A percentile compares a stretch with the other conserved stretches of the same genome.
These are phyloP conservation scores for Aphelenchoides besseyi DNA, from an alignment of 1,140 invertebrate genomes.

Conservation along the genomic window DNA sequence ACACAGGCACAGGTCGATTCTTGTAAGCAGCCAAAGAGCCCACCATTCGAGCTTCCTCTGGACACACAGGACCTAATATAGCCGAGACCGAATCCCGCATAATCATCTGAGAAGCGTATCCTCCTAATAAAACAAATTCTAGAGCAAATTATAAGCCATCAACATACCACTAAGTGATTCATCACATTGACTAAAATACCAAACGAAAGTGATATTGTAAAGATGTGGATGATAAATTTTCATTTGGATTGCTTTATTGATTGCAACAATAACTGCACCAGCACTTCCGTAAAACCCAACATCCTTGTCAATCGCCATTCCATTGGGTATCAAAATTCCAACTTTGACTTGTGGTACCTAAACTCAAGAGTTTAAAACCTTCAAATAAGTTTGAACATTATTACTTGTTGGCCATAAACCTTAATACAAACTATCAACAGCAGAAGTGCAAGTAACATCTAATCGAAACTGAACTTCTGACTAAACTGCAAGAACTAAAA, in stretches of 20 bases:
- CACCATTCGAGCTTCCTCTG: background rate
- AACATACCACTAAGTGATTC: background rate
- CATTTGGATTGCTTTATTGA: background rate
- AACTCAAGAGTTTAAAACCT: too few species aligned
- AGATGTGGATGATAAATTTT: background rate
- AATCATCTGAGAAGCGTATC: background rate
- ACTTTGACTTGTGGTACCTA: background rate
- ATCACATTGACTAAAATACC: background rate
- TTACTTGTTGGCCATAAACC: too few species aligned
- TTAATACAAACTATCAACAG: too few species aligned
- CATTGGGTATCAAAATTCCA: background rate
- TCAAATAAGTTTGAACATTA: too few species aligned
- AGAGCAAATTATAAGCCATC: background rate
- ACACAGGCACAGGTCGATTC: background rate
- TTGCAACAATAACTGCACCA: background rate
- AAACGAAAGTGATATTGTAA: slow-evolving; percentile 12
- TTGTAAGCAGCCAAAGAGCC: background rate
- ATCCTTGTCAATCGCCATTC: background rate
- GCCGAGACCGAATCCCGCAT: background rate
- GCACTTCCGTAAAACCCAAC: background rate
- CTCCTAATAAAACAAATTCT: background rate
- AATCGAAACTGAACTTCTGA: too few species aligned
- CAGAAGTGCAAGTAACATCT: too few species aligned
- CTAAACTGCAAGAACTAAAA: too few species aligned
- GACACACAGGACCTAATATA: background rate